Evolutionary conservation across 2,888 invertebrate species (phyloP), one percentile per base, ranked within the genome.

Genomic region (Ectemnius continuus): DNA sequence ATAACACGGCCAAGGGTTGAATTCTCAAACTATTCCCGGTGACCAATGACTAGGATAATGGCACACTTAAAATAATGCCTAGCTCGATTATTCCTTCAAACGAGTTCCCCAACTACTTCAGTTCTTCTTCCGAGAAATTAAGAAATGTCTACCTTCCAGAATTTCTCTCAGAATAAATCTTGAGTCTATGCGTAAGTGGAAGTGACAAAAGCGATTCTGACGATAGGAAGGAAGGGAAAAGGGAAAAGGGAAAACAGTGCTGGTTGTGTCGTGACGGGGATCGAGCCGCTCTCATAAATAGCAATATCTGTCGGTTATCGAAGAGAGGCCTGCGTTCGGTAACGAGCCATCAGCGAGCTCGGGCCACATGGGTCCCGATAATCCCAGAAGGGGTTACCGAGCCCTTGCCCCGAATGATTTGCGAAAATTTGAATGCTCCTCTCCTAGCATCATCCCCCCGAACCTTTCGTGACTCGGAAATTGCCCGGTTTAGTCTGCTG

Each of bases 281-380:
- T 78, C 82, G 76, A 78, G 75, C 74, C 72, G 73, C 80, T 78
- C 82, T 86, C 88, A 87, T 90, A 90, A 90, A 90, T 88, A 88
- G 87, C 85, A 88, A 89, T 90, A 90, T 89, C 88, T 88, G 89
- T 89, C 89, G 87, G 88, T 86, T 85, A 88, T 89, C 87, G 86
- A 84, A 83, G 83, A 83, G 84, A 84, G 84, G 80, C 23, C 84
- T 82, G 79, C 84, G 85, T 84, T 83, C 78, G 83, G 88, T 90
- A 90, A 90, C 89, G 90, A 90, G 90, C 90, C 89, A 90, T 90
- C 87, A 87, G 86, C 84, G 84, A 83, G 84, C 84, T 73, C 75
- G 61, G 83, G 83, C 86, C 90, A 90, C 88, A 90, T 90, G 90
- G 90, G 87, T 80, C 88, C 85, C 85, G 86, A 87, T 89, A 88